Evolutionary conservation across 2,113 vertebrate genomes (phyloP).

Genomic region (Colius striatus): DNA sequence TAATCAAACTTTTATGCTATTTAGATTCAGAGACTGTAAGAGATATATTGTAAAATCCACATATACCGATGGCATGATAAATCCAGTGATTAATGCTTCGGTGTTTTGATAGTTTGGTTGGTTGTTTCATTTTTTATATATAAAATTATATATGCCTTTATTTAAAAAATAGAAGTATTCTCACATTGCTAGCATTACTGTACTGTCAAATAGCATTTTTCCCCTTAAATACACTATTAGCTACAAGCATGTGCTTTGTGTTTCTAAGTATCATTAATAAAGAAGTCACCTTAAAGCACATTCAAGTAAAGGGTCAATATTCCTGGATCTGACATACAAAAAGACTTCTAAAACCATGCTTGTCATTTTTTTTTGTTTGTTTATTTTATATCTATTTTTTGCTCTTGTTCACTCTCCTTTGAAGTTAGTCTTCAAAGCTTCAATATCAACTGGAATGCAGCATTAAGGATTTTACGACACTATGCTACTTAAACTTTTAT

Average conservation of each 20-base stretch:
- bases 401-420: slow-evolving; percentile 59
- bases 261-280: slow-evolving; percentile 54
- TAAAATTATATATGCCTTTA: background rate
- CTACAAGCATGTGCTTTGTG: slow-evolving; percentile 48
- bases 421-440: slow-evolving; percentile 72
- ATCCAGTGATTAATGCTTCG: background rate
- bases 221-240: background rate
- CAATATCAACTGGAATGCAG: slow-evolving; percentile 71
- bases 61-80: background rate
- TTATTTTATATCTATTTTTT: slow-evolving; percentile 74
- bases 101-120: background rate
- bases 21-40: background rate
- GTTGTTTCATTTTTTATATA: background rate
- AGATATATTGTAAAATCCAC: background rate
- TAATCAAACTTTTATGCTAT: background rate
- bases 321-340: slow-evolving; percentile 37
- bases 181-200: background rate
- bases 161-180: background rate
- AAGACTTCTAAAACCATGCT: slow-evolving; percentile 53
- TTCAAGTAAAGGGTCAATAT: slow-evolving; percentile 46
- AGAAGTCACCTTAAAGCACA: slow-evolving; percentile 34
- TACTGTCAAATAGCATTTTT: background rate
- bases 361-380: slow-evolving; percentile 35
- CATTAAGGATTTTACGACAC: slow-evolving; percentile 77
- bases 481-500: slow-evolving; percentile 84